These are phyloP conservation scores for Neotoma lepida DNA, from an alignment of 2,113 vertebrate species.

Conservation along the genomic window DNA sequence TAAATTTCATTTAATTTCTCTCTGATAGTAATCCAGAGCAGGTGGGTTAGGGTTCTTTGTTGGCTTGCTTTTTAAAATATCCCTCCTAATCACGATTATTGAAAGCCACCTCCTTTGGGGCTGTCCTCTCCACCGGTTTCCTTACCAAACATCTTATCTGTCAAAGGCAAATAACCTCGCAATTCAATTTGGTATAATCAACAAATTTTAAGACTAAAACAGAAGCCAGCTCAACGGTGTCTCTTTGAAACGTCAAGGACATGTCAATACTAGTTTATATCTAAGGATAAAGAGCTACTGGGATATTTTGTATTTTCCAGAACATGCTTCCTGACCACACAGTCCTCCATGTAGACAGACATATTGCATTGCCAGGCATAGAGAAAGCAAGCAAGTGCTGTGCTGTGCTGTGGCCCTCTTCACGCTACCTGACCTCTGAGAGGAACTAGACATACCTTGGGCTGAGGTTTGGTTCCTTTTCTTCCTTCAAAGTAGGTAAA, in stretches of 20 bases:
- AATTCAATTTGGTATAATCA: not conserved
- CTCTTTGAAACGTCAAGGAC: conserved; percentile 1
- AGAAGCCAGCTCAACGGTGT: not conserved
- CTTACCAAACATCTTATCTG: not conserved
- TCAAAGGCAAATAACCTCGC: not conserved
- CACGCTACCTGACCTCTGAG: not conserved
- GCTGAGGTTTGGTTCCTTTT: conserved; percentile 85
- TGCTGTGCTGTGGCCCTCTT: accelerated
- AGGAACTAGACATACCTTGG: conserved; percentile 82
- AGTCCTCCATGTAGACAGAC: not conserved
- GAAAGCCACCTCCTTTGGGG: not conserved
- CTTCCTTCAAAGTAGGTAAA: conserved; percentile 87
- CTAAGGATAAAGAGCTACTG: not conserved
- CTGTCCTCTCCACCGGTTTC: conserved; percentile 2
- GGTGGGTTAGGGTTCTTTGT: not conserved
- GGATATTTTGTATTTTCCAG: not conserved
- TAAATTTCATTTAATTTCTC: conserved; percentile 4
- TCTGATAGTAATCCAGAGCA: not conserved
- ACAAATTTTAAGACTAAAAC: conserved; percentile 8
- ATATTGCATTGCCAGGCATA: not conserved
- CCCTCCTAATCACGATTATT: not conserved
- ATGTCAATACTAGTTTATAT: conserved; percentile 1
- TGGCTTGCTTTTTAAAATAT: not conserved
- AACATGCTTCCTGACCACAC: not conserved
- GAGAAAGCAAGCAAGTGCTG: not conserved